Evolutionary conservation across 2,888 invertebrate species (phyloP), one percentile per base, ranked within the genome.

Genomic region (Stenodema calcarata): DNA sequence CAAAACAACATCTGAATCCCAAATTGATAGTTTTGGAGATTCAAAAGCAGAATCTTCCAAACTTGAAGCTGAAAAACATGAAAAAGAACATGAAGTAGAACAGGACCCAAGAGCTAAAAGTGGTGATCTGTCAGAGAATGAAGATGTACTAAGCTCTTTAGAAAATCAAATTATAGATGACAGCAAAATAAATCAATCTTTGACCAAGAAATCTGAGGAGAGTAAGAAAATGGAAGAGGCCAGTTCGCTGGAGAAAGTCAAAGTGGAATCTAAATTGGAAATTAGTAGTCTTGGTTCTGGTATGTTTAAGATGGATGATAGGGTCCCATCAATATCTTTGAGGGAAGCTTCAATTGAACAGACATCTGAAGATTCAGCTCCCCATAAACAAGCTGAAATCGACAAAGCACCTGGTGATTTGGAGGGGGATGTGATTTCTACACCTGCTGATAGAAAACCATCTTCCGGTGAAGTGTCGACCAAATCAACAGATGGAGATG

Each of bases 311-410:
- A 30, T 14, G 44, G 84, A 47, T 44, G 84, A 84, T 18, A 84
- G 73, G 27, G 84, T 84, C 12, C 84, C 84, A n/a, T 41, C 75
- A 3, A 50, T 84, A 30, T 84, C 84, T 2, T 27, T 84, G 28
- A 70, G 84, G 27, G 84, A 84, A 44, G 84, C 84, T 44, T 84
- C 84, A 23, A n/a, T 84, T 6, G 84, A 84, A 27, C 73, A 70
- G 84, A 30, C 41, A 23, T 69, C 54, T 42, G 82, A 82, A 41
- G 82, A 82, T 14, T 14, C 16, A 11, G 23, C 30, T 30, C 9
- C 35, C 3, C 27, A 69, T n/a, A 82, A 50, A 54, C n/a, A 2
- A 12, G 28, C 16, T 50, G 50, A 80, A 28, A 62, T 62, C 7
- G 62, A 62, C 18, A 62, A 62, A 27, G 18, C 62, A 18, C 23